These are phyloP conservation scores for Leptinotarsa tumamoca DNA, from an alignment of 2,888 invertebrate species.

Conservation along the genomic window DNA sequence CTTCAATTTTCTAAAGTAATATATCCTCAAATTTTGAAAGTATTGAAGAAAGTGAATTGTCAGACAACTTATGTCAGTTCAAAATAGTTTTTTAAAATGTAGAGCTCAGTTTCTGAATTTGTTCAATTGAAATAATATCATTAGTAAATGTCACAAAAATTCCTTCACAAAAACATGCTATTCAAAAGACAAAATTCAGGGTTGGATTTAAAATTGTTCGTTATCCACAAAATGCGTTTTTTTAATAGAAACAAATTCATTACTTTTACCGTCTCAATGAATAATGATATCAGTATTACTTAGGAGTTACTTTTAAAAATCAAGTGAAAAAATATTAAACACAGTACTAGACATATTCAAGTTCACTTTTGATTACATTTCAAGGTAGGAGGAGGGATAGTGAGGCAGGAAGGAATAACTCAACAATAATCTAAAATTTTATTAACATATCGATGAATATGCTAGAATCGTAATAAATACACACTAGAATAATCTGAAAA, in stretches of 20 bases:
- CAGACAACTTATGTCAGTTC: too few species aligned
- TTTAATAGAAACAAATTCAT: too few species aligned
- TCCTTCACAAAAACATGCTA: neutral
- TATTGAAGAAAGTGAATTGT: too few species aligned
- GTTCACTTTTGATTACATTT: constrained; percentile 18
- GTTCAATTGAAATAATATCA: neutral
- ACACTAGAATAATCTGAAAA: constrained; percentile 57
- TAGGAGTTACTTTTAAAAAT: too few species aligned
- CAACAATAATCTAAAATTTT: constrained; percentile 45
- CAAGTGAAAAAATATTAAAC: neutral
- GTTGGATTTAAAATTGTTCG: too few species aligned
- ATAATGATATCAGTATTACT: neutral
- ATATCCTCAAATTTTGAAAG: too few species aligned
- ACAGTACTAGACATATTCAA: neutral
- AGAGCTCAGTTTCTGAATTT: too few species aligned
- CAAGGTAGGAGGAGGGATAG: constrained; percentile 17
- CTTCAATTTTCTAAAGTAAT: too few species aligned
- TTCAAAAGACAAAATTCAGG: too few species aligned
- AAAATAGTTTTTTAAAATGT: too few species aligned
- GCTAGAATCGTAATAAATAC: constrained; percentile 58
- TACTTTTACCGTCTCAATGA: neutral
- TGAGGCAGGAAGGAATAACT: constrained; percentile 25
- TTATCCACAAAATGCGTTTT: too few species aligned
- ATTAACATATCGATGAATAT: constrained; percentile 59
- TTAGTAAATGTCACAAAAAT: neutral